Evolutionary conservation across 2,113 vertebrate species (phyloP).

Genomic region (Channa maculata): DNA sequence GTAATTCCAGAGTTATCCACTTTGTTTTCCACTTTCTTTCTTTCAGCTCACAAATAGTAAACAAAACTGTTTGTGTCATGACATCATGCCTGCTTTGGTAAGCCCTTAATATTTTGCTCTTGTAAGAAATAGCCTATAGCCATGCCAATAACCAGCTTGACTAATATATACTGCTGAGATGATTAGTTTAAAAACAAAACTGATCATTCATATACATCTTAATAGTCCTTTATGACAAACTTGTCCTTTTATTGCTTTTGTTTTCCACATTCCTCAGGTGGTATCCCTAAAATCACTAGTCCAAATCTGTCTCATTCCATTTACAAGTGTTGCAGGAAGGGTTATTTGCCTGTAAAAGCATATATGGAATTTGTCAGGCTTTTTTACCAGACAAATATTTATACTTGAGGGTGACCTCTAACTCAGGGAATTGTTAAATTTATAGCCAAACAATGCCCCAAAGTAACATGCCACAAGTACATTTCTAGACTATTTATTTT

Average conservation of each 20-base stretch:
- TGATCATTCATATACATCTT: no score
- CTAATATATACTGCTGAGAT: background rate
- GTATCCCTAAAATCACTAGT: background rate
- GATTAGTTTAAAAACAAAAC: no score
- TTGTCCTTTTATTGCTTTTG: background rate
- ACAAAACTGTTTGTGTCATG: slow-evolving; percentile 30
- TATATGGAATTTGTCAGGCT: slow-evolving; percentile 27
- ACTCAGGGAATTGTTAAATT: slow-evolving; percentile 27
- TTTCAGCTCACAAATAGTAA: slow-evolving; percentile 26
- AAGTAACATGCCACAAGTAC: slow-evolving; percentile 62
- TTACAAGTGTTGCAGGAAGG: background rate
- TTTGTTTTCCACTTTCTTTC: slow-evolving; percentile 32
- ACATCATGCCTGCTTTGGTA: slow-evolving; percentile 22
- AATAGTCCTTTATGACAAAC: no score
- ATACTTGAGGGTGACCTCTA: slow-evolving; percentile 9
- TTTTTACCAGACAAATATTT: slow-evolving; percentile 40
- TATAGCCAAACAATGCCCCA: slow-evolving; percentile 27
- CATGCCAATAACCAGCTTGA: background rate
- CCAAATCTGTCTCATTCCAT: background rate
- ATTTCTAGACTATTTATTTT: slow-evolving; percentile 72
- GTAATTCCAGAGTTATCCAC: slow-evolving; percentile 12
- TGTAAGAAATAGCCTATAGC: slow-evolving; percentile 8
- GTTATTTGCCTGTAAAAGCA: slow-evolving; percentile 19
- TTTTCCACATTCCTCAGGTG: slow-evolving; percentile 2
- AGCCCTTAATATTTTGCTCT: slow-evolving; percentile 12